Evolutionary conservation across 2,113 vertebrate genomes (phyloP), one percentile per base, ranked within the genome.

Genomic region (Erythrocebus patas): DNA sequence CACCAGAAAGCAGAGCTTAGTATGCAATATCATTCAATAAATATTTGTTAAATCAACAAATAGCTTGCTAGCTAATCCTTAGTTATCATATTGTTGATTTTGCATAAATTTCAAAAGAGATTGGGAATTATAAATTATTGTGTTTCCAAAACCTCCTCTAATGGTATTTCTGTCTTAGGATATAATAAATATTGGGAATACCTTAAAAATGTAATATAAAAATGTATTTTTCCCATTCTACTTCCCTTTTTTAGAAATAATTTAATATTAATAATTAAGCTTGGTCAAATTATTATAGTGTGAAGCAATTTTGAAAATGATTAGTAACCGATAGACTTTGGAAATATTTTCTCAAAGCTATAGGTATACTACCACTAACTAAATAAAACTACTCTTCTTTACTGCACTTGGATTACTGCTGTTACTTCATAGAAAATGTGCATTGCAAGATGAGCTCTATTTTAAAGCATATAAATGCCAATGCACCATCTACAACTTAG

Each of bases 301-400:
- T 82, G 61, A 81, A n/a, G 25, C 11, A 72, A 70, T 80, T 90
- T 95, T 92, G 83, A 94, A 93, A 95, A 11, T 80, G 45, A 95
- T 48, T 88, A 32, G n/a, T 70, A 79, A 55, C 79, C 85, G 30
- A 35, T 13, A 30, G 35, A 43, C 3, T 72, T 93, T 80, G 35
- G 83, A 87, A 91, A 94, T 87, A 66, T n/a, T 64, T 95, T 84
- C 57, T 93, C 3, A 72, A 68, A 73, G 16, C 23, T 81, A 2
- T 55, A 79, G 6, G 0, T 70, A 73, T 80, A 57, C 17, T 89
- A 30, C 20, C 2, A 48, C 64, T 82, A 82, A 32, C 45, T 66
- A 84, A 57, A 75, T 32, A 61, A 83, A 70, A 9, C 18, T 83
- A 40, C 3, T 68, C 5, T 84, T 89, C 16, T 16, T 89, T 12